Evolutionary conservation across 2,113 vertebrate species (phyloP), one percentile per base, ranked within the genome.

Genomic region (Sardina pilchardus): DNA sequence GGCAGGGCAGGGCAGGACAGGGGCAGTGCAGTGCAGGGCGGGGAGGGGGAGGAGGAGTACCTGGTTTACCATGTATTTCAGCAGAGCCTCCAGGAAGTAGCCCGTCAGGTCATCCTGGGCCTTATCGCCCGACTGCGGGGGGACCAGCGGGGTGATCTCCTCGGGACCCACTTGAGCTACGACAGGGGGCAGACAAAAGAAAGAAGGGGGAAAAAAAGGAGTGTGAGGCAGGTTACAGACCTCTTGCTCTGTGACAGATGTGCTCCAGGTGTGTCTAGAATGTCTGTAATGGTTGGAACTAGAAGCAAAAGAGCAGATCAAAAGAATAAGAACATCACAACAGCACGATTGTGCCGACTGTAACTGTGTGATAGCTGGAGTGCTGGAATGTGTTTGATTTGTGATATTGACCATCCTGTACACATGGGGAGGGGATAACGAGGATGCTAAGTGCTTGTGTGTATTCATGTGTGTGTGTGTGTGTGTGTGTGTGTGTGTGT

Each of bases 31-130:
- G 63, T 94, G 90, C 83, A 53, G 82, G 91, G 93, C 95, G 95
- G 95, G 94, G 93, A 91, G 86, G 86, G 93, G 83, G 34, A 86
- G 0, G 87, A 87, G 89, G 93, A 92, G 86, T 97, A 99, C 98
- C 98, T 99, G 98, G 96, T 98, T 99, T 95, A 99, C 98, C 95
- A 99, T 98, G 90, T 99, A 99, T 95, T 99, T 99, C 92, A 99
- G 96, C 90, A 99, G 95, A 85, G 97, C 98, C 96, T 99, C 98
- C 87, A 99, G 95, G 93, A 99, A 99, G 93, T 98, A 99, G 89
- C 97, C 98, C 84, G 98, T 99, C 88, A 98, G 96, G 93, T 99
- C 98, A 91, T 99, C 98, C 94, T 99, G 98, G 93, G 96, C 97
- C 95, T 99, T 99, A 92, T 99, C 98, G 90, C 98, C 97, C 80